phyloP scores from a whole-genome alignment of 1,140 invertebrate genomes.

The Zophobas atratus region DNA sequence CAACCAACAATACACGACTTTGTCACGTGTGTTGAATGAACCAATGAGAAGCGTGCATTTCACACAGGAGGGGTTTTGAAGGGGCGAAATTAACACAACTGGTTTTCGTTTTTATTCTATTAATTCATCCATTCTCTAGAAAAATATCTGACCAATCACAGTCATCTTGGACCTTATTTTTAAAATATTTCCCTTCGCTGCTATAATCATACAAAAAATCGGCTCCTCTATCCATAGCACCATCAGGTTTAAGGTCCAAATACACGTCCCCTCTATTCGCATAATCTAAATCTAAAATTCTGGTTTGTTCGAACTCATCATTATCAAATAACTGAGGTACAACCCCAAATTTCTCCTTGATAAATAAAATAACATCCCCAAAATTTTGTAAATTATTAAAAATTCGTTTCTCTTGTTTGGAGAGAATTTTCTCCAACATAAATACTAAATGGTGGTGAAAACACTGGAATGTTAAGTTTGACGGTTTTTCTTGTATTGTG shows the following conservation, averaged over 20 bases:
- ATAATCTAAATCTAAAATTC: constrained; percentile 57
- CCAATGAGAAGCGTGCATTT: too few relatives aligned
- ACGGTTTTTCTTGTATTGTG: constrained; percentile 65
- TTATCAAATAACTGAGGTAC: constrained; percentile 66
- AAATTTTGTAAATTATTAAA: constrained; percentile 86
- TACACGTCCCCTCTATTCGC: constrained; percentile 52
- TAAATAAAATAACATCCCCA: constrained; percentile 80
- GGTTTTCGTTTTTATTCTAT: neutral
- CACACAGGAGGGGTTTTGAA: too few relatives aligned
- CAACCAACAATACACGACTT: neutral
- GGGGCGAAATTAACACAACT: too few relatives aligned
- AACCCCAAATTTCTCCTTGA: constrained; percentile 73
- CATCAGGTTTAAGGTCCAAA: constrained; percentile 53
- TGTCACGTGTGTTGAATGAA: too few relatives aligned
- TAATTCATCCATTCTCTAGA: constrained; percentile 55
- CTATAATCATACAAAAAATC: constrained; percentile 50
- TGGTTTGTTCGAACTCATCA: constrained; percentile 61
- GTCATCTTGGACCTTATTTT: constrained; percentile 50
- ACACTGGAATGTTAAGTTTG: constrained; percentile 79
- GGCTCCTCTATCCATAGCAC: constrained; percentile 17
- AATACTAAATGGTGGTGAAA: constrained; percentile 96
- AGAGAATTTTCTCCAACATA: constrained; percentile 89
- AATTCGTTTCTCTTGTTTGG: constrained; percentile 77
- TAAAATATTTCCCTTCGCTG: constrained; percentile 61
- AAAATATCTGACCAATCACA: constrained; percentile 60